Evolutionary conservation across 2,888 invertebrate species (phyloP).

Genomic region (Ctena decussata): DNA sequence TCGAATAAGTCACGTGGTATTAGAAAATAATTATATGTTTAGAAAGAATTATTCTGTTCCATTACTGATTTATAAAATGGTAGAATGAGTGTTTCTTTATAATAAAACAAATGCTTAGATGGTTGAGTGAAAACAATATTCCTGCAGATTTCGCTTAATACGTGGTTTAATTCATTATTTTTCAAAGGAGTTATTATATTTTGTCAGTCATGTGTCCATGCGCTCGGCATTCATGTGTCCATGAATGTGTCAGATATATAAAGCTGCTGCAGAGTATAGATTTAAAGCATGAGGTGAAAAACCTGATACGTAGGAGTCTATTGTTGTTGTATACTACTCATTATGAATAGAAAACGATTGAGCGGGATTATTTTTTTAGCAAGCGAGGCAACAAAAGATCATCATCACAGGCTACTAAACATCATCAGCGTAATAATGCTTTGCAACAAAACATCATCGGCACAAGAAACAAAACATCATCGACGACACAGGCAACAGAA

Average conservation of each 20-base stretch:
- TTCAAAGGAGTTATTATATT: background rate
- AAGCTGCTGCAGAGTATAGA: slow-evolving; percentile 3
- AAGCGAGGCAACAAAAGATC: too few relatives aligned
- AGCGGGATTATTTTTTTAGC: too few relatives aligned
- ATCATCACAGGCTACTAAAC: too few relatives aligned
- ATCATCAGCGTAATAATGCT: too few relatives aligned
- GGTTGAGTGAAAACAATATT: background rate
- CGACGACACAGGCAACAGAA: too few relatives aligned
- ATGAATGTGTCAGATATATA: background rate
- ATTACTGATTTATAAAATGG: background rate
- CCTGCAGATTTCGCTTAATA: background rate
- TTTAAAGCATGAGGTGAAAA: background rate
- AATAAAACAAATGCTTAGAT: slow-evolving; percentile 14
- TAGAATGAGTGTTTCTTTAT: background rate
- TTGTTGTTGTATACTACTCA: too few relatives aligned
- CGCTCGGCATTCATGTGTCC: background rate
- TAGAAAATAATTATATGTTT: slow-evolving; percentile 10
- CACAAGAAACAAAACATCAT: too few relatives aligned
- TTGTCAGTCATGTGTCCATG: background rate
- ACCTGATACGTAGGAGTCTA: too few relatives aligned
- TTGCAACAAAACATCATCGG: too few relatives aligned
- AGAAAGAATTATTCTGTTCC: slow-evolving; percentile 9
- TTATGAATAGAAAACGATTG: too few relatives aligned
- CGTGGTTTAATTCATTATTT: background rate
- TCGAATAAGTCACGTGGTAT: slow-evolving; percentile 6